Base-by-base conservation (phyloP, 2,113 vertebrate species). In the Rutilus rutilus region DNA sequence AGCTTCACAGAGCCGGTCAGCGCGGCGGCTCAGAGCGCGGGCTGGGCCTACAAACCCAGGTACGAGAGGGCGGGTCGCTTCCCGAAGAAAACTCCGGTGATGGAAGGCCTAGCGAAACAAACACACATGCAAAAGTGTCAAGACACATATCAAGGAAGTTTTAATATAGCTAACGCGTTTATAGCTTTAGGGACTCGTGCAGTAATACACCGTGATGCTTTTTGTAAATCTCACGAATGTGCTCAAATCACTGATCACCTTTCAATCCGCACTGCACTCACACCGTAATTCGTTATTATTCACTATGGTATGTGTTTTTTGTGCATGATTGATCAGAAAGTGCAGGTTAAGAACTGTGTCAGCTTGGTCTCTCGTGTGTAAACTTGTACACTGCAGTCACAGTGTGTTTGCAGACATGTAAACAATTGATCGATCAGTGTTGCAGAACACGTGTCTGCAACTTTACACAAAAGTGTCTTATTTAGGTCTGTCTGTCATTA, bases 41-140 rank as follows among this genome's bases (percentile, higher is more conserved):
- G 95, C 91, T 98, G 97, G 97, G 97, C 97, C 96, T 97, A 97
- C 95, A 97, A 97, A 92, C 95, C 96, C 91, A 98, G 97, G 97
- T 96, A 96, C 94, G 91, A 88, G 93, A 89, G 91, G 92, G 92
- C 89, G 92, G 92, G 91, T 94, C 89, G 90, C 87, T 93, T 93
- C 91, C 90, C 90, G 67, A 89, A 93, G 92, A 92, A 95, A 95
- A 96, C 92, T 74, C 94, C 96, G 93, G 91, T 92, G 92, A 92
- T 93, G 90, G 88, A 90, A 79, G 94, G 92, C 92, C 93, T 92
- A 93, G 90, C 36, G 45, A 84, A 84, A 83, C 50, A 57, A 9
- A 25, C 27, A 50, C 50, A 1, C 50, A 5, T 12, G 19, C 14
- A 52, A 30, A 83, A 83, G 65, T 42, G 82, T 59, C 19, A 27